phyloP scores from a whole-genome alignment of 1,140 invertebrate genomes.

The Cotesia chilonis region DNA sequence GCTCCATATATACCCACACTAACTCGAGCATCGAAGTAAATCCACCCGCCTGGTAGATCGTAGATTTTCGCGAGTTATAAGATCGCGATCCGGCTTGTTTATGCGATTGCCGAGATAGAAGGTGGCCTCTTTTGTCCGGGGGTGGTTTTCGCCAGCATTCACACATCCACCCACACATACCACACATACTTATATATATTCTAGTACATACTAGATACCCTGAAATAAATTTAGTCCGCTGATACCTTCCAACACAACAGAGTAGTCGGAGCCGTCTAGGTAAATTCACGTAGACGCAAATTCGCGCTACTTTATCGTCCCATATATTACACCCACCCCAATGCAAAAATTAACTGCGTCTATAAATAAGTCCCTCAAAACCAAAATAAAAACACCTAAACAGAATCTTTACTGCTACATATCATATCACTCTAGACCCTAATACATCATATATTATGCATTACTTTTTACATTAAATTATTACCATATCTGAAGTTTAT shows the following conservation, averaged over 20 bases:
- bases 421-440: no score
- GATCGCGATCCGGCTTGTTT: conserved; percentile 56
- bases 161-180: conserved; percentile 17
- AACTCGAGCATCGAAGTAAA: conserved; percentile 19
- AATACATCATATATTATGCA: no score
- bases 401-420: background rate
- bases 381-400: background rate
- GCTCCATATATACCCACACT: no score
- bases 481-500: no score
- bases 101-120: conserved; percentile 49
- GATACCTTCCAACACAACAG: conserved; percentile 20
- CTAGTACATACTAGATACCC: conserved; percentile 11
- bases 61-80: conserved; percentile 43
- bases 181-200: conserved; percentile 4
- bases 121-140: conserved; percentile 51
- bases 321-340: conserved; percentile 24
- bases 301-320: conserved; percentile 34
- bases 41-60: conserved; percentile 28
- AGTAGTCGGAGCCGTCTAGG: conserved; percentile 11
- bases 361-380: background rate
- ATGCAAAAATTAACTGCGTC: conserved; percentile 18
- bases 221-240: conserved; percentile 31
- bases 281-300: conserved; percentile 31
- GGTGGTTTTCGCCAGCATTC: conserved; percentile 43
- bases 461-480: no score